These are phyloP conservation scores for Halisarca cf. caerulea DNA, from an alignment of 37 sponge, comb jelly and placozoan species.

Conservation along the genomic window DNA sequence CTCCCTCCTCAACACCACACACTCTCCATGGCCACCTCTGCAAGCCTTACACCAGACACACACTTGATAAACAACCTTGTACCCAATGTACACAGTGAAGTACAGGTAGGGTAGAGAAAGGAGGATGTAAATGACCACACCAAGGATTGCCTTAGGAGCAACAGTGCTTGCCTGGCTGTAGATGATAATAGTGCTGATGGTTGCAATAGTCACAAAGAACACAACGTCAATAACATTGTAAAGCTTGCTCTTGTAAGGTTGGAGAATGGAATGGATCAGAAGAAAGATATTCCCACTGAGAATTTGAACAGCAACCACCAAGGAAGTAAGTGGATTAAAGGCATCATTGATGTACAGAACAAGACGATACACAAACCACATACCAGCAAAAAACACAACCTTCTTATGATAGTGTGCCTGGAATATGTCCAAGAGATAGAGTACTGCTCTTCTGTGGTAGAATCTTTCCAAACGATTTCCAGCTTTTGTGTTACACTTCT, in stretches of 20 bases:
- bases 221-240: background rate
- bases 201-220: background rate
- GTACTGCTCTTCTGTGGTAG: background rate
- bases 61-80: background rate
- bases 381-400: background rate
- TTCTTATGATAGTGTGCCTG: constrained; percentile 8
- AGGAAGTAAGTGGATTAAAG: background rate
- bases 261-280: constrained; percentile 3
- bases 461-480: background rate
- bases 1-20: too few species aligned
- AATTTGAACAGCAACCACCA: background rate
- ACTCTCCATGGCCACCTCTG: too few species aligned
- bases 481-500: background rate
- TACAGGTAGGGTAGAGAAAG: constrained; percentile 1
- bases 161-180: background rate
- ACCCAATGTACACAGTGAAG: background rate
- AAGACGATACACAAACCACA: constrained; percentile 11
- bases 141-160: background rate
- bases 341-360: constrained; percentile 15
- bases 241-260: background rate
- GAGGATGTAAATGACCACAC: background rate
- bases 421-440: background rate
- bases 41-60: background rate
- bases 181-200: background rate
- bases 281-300: background rate